These are phyloP conservation scores for Hylia prasina DNA, from an alignment of 2,113 vertebrate genomes.

Conservation along the genomic window DNA sequence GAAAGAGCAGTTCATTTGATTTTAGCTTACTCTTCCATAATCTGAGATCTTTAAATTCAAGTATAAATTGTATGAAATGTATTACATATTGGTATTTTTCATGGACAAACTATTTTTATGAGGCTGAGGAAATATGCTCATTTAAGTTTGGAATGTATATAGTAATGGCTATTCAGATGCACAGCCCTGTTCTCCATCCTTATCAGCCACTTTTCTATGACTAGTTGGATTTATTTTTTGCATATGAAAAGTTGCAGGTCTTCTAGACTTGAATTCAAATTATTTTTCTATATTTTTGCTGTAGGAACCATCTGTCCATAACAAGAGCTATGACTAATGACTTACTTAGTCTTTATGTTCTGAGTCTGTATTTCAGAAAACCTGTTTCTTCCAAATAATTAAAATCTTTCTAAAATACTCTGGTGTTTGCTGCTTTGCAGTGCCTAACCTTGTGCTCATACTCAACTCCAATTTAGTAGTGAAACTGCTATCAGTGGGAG, in stretches of 20 bases:
- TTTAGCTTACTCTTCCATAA: slow-evolving; percentile 48
- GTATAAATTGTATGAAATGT: slow-evolving; percentile 39
- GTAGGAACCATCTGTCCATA: slow-evolving; percentile 39
- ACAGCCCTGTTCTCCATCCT: slow-evolving; percentile 37
- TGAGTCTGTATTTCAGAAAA: slow-evolving; percentile 48
- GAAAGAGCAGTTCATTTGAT: slow-evolving; percentile 67
- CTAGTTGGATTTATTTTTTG: slow-evolving; percentile 56
- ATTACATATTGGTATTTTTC: slow-evolving; percentile 50
- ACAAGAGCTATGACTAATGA: slow-evolving; percentile 5
- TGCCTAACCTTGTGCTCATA: not conserved
- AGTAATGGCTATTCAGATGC: slow-evolving; percentile 12
- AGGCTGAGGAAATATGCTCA: slow-evolving; percentile 8
- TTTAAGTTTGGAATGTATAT: slow-evolving; percentile 44
- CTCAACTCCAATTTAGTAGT: not conserved
- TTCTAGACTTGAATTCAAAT: slow-evolving; percentile 46
- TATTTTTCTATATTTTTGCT: slow-evolving; percentile 62
- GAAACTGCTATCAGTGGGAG: not conserved
- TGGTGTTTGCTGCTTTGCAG: slow-evolving; percentile 38
- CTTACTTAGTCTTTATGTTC: slow-evolving; percentile 33
- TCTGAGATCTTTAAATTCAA: slow-evolving; percentile 25
- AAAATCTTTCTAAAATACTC: slow-evolving; percentile 57
- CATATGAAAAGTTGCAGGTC: slow-evolving; percentile 34
- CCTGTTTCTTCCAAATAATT: slow-evolving; percentile 49
- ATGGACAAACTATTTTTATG: slow-evolving; percentile 55
- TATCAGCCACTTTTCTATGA: slow-evolving; percentile 53